Evolutionary conservation across 1,140 invertebrate genomes (phyloP).

Genomic region (Laodelphax striatellus): DNA sequence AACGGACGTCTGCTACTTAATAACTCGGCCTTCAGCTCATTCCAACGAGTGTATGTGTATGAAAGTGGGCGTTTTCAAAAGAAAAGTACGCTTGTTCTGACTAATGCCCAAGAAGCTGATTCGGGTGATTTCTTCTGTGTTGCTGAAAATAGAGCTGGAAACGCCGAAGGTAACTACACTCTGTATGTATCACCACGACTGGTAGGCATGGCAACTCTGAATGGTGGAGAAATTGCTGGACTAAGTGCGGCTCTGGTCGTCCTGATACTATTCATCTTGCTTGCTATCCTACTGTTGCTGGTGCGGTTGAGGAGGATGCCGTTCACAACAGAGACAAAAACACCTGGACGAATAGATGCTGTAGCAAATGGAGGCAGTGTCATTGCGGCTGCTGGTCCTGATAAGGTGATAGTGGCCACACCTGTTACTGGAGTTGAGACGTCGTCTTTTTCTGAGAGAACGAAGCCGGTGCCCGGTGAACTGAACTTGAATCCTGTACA

Average conservation of each 20-base stretch:
- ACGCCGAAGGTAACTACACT: slow-evolving; percentile 83
- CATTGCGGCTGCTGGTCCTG: background rate
- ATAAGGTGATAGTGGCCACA: slow-evolving; percentile 7
- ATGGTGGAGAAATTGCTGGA: slow-evolving; percentile 73
- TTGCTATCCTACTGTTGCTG: slow-evolving; percentile 60
- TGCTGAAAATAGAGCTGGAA: slow-evolving; percentile 82
- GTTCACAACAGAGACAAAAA: slow-evolving; percentile 59
- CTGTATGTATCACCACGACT: slow-evolving; percentile 64
- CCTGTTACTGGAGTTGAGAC: slow-evolving; percentile 14
- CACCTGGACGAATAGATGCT: slow-evolving; percentile 47
- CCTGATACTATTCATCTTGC: slow-evolving; percentile 60
- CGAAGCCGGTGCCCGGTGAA: slow-evolving; percentile 40
- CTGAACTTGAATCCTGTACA: slow-evolving; percentile 48
- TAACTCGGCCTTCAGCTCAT: slow-evolving; percentile 64
- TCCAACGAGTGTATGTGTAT: slow-evolving; percentile 65
- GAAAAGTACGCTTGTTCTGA: slow-evolving; percentile 66
- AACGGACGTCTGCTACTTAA: slow-evolving; percentile 69
- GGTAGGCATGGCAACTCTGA: slow-evolving; percentile 64
- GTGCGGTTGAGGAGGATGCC: slow-evolving; percentile 54
- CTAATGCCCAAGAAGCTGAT: slow-evolving; percentile 77
- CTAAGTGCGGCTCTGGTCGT: slow-evolving; percentile 69
- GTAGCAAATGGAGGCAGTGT: slow-evolving; percentile 25
- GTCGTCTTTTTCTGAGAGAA: slow-evolving; percentile 14
- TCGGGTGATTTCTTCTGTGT: slow-evolving; percentile 83
- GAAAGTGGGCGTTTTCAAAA: slow-evolving; percentile 61